Percentiles rank a stretch among this genome's conserved stretches.
Evolutionary conservation across 2,888 invertebrate species (phyloP).

Genomic region (Steinernema hermaphroditum): DNA sequence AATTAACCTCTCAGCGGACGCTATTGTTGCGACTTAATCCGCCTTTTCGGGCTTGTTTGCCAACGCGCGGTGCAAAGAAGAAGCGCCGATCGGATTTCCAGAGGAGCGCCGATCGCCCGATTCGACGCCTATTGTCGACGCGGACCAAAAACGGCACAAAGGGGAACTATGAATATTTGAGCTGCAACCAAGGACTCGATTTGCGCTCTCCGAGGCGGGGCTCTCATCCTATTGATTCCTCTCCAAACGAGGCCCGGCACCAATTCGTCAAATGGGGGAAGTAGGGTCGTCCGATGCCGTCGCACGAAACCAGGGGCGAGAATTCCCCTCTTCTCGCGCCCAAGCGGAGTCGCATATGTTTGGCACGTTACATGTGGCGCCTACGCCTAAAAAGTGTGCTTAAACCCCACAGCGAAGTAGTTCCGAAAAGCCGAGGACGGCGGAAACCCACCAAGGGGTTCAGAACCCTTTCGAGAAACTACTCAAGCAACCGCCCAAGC

Average conservation of each 20-base stretch:
- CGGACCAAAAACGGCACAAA: not conserved
- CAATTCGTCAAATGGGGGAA: conserved; percentile 16
- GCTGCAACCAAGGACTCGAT: not conserved
- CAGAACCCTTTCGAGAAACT: no score
- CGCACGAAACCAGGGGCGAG: no score
- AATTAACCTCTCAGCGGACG: conserved; percentile 5
- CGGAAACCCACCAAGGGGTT: no score
- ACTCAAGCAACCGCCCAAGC: no score
- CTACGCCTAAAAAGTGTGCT: no score
- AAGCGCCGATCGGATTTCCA: not conserved
- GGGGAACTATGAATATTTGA: not conserved
- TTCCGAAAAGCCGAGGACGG: no score
- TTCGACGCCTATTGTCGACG: not conserved
- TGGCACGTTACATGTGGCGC: no score
- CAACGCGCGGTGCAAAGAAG: not conserved
- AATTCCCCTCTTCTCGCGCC: no score
- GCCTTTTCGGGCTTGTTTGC: conserved; percentile 10
- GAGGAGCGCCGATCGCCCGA: not conserved
- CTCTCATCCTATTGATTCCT: not conserved
- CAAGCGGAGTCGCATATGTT: no score
- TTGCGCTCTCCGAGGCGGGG: conserved; percentile 6
- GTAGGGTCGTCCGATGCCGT: not conserved
- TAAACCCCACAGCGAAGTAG: no score
- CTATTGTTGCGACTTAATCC: conserved; percentile 14
- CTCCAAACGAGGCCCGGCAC: not conserved